Percentiles rank a stretch among this genome's conserved stretches.
These are phyloP conservation scores for Eupithecia insigniata DNA, from an alignment of 2,888 invertebrate genomes.

Conservation along the genomic window DNA sequence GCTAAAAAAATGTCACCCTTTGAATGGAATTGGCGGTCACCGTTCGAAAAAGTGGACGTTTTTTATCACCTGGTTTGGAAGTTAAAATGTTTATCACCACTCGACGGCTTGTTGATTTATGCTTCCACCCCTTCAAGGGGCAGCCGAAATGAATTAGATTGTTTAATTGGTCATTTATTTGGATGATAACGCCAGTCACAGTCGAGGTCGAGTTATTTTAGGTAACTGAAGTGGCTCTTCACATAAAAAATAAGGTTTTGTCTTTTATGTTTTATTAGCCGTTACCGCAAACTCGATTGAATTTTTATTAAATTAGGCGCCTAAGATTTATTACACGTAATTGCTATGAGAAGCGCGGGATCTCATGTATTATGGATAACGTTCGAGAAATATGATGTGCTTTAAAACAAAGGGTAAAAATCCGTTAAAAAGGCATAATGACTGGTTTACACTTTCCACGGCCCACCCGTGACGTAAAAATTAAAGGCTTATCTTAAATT, in stretches of 20 bases:
- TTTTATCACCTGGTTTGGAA: slow-evolving; percentile 83
- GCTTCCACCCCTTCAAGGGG: slow-evolving; percentile 74
- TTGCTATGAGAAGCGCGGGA: slow-evolving; percentile 72
- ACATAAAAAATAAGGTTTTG: slow-evolving; percentile 51
- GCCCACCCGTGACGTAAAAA: slow-evolving; percentile 81
- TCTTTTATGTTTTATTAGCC: slow-evolving; percentile 50
- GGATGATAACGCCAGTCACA: slow-evolving; percentile 71
- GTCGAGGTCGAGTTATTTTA: slow-evolving; percentile 61
- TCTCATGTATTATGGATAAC: slow-evolving; percentile 81
- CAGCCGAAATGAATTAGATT: slow-evolving; percentile 80
- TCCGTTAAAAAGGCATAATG: slow-evolving; percentile 73
- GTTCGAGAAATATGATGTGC: slow-evolving; percentile 71
- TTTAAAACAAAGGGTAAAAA: slow-evolving; percentile 78
- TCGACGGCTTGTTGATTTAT: slow-evolving; percentile 82
- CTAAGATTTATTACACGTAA: slow-evolving; percentile 81
- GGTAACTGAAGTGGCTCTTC: slow-evolving; percentile 67
- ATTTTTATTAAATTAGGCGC: slow-evolving; percentile 51
- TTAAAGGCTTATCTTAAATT: slow-evolving; percentile 83
- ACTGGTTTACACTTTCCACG: slow-evolving; percentile 74
- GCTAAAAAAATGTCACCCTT: slow-evolving; percentile 82
- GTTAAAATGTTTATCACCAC: slow-evolving; percentile 84
- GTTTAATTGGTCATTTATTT: slow-evolving; percentile 83
- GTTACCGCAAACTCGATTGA: background rate
- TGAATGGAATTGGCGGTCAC: slow-evolving; percentile 66
- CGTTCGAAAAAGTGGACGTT: slow-evolving; percentile 73